Percentiles rank a stretch among this genome's conserved stretches.
These are phyloP conservation scores for Rhabdornis inornatus DNA, from an alignment of 2,113 vertebrate species.

Conservation along the genomic window DNA sequence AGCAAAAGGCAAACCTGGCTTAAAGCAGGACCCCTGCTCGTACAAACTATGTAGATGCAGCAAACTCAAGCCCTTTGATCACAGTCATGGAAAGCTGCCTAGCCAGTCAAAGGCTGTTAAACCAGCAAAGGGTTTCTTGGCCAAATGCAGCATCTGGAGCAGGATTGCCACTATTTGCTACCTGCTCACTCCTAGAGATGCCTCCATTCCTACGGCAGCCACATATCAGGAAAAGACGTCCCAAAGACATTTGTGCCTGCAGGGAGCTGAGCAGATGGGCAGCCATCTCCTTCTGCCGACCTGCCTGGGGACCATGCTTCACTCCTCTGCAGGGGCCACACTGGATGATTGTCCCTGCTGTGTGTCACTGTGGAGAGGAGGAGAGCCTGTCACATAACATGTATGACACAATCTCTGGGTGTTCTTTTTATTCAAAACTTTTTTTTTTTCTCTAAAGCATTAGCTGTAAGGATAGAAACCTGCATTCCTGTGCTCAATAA, in stretches of 20 bases:
- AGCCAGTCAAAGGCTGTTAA: neutral
- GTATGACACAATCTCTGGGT: too few relatives aligned
- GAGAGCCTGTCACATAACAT: neutral
- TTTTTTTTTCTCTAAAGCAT: neutral
- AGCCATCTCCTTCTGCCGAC: rapidly evolving
- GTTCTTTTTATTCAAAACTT: neutral
- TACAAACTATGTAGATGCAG: neutral
- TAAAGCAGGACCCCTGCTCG: neutral
- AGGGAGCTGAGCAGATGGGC: neutral
- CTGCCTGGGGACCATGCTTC: rapidly evolving
- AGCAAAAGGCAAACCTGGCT: neutral
- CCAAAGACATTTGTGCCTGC: rapidly evolving
- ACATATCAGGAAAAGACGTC: rapidly evolving
- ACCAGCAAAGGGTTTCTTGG: neutral
- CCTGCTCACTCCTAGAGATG: neutral
- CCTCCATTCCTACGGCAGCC: neutral
- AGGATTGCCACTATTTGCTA: neutral
- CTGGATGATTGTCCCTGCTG: rapidly evolving
- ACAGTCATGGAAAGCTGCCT: neutral
- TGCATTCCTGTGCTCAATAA: neutral
- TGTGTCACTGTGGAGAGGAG: rapidly evolving
- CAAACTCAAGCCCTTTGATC: neutral
- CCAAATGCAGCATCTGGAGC: neutral
- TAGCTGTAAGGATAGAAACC: neutral
- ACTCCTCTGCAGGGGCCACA: rapidly evolving